Base-by-base conservation (phyloP, 2,113 vertebrate genomes). In the Cynopterus brachyotis region DNA sequence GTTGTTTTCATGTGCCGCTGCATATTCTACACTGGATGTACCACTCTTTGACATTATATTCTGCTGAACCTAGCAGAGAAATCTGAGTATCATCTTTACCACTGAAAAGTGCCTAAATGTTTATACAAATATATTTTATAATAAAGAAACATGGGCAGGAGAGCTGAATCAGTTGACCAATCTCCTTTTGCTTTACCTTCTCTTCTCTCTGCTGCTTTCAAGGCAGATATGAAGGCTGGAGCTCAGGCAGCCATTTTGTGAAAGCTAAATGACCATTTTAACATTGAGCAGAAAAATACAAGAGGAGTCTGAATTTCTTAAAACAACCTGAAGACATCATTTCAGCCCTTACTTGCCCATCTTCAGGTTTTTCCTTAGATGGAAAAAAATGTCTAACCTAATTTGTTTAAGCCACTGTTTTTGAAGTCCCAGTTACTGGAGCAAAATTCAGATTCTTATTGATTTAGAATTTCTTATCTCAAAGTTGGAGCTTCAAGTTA, bases 1-100 rank as follows among this genome's bases (percentile, higher is more conserved):
- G 97, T 85, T 62, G 32, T 97, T 98, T 96, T 89, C 94, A 95
- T 75, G 98, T 98, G 97, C 98, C 98, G 98, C 96, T 89, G 69
- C 57, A 80, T 96, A 93, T 96, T 97, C 76, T 92, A 92, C 95
- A 75, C 93, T 75, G 30, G 47, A 19, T 67, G 35, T 66, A 90
- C 67, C 60, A 64, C 97, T 98, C 69, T 82, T 93, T 96, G 83
- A 50, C 76, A 91, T 42, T 12, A 89, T 96, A 6, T 78, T 55
- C 37, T 97, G 82, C 92, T 97, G 87, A 98, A 97, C 50, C 82
- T 96, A 84, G 55, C 75, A 64, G 69, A 93, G 95, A 96, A 92
- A 92, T 92, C 86, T 75, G 84, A 97, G 67, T 92, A 72, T 32
- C 47, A 3, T 86, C 84, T 95, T 97, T 89, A 88, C 64, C 72